Percentiles rank a stretch among this genome's conserved stretches.
phyloP scores from a whole-genome alignment of 2,888 invertebrate species.

The Acleris sparsana region DNA sequence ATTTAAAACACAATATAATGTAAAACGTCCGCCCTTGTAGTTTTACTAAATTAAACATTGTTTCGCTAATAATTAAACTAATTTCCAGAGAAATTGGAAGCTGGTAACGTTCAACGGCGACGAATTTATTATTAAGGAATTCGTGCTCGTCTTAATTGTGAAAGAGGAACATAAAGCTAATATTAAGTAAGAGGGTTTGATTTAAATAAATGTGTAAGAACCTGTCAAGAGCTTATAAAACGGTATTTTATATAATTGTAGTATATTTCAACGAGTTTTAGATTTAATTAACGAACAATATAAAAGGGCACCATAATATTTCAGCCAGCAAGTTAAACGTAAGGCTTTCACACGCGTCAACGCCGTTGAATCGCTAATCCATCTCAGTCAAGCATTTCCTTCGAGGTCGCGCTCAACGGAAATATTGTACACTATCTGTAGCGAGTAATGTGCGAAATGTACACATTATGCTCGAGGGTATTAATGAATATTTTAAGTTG shows the following conservation, averaged over 20 bases:
- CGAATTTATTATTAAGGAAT: conserved; percentile 31
- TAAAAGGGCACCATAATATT: conserved; percentile 10
- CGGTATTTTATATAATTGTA: no score
- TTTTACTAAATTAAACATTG: conserved; percentile 27
- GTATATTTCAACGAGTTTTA: no score
- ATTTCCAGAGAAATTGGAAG: conserved; percentile 30
- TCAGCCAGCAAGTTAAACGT: conserved; percentile 20
- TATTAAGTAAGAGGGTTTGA: conserved; percentile 9
- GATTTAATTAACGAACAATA: no score
- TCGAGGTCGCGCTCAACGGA: conserved; percentile 39
- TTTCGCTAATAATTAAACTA: conserved; percentile 16
- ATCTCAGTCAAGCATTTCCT: conserved; percentile 59
- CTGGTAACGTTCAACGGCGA: conserved; percentile 12
- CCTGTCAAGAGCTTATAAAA: no score
- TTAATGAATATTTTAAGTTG: not conserved
- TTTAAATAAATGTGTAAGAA: conserved; percentile 9
- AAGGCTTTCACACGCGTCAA: conserved; percentile 39
- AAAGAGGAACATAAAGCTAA: conserved; percentile 14
- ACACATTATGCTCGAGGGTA: conserved; percentile 9
- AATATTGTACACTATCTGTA: conserved; percentile 37
- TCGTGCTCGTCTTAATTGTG: conserved; percentile 16
- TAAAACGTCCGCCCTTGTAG: conserved; percentile 9
- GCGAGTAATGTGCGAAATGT: conserved; percentile 15
- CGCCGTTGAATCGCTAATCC: conserved; percentile 58
- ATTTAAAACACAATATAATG: conserved; percentile 6